A percentile compares a stretch with the other conserved stretches of the same genome.
Evolutionary conservation across 2,888 invertebrate species (phyloP).

Genomic region (Drosophila nr. perissopoda): DNA sequence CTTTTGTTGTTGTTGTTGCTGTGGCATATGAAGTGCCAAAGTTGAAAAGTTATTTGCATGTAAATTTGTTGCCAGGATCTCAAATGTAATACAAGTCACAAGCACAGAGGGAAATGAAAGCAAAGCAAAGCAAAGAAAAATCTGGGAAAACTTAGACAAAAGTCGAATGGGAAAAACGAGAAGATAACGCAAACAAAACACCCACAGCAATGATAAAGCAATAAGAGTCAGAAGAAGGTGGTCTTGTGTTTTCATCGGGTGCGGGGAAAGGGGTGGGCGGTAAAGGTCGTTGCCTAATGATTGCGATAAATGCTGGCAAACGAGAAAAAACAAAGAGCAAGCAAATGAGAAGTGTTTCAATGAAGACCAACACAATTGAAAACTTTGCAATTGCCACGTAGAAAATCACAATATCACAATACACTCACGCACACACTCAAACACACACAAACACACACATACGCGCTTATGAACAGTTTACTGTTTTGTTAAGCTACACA

Average conservation of each 20-base stretch:
- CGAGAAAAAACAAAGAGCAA: constrained; percentile 34
- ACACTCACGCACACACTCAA: constrained; percentile 6
- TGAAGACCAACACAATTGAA: constrained; percentile 53
- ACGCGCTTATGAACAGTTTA: constrained; percentile 3
- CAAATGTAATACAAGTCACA: constrained; percentile 71
- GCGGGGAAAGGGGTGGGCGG: background rate
- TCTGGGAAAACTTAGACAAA: constrained; percentile 63
- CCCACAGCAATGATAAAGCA: constrained; percentile 53
- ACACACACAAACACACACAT: constrained; percentile 5
- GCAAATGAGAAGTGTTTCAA: constrained; percentile 64
- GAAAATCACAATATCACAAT: constrained; percentile 23
- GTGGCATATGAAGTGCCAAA: constrained; percentile 63
- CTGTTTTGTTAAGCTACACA: constrained; percentile 43
- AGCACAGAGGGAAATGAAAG: constrained; percentile 42
- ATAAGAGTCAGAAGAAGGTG: constrained; percentile 17
- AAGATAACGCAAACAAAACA: constrained; percentile 39
- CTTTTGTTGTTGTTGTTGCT: constrained; percentile 7
- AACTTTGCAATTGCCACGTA: constrained; percentile 58
- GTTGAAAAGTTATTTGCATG: constrained; percentile 81
- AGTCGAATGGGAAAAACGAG: constrained; percentile 50
- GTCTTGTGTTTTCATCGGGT: background rate
- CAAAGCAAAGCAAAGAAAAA: constrained; percentile 32
- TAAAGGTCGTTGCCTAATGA: constrained; percentile 42
- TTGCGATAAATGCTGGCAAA: constrained; percentile 48
- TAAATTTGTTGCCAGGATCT: constrained; percentile 76